phyloP scores from a whole-genome alignment of 2,888 invertebrate species.

The Tetranychus truncatus region DNA sequence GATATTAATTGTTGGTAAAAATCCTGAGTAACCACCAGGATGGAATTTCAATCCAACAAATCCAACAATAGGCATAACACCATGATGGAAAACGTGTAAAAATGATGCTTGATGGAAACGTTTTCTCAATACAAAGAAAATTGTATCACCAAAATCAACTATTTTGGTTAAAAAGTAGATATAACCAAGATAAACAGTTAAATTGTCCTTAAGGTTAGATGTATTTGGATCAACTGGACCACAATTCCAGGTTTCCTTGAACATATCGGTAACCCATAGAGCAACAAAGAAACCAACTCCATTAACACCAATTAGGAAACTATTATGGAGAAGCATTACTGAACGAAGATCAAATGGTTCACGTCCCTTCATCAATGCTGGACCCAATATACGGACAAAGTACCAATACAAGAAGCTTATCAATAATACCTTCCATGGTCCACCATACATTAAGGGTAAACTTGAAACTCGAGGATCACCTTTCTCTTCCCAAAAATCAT shows the following conservation, averaged over 20 bases:
- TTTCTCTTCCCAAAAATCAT: slow-evolving; percentile 18
- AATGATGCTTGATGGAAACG: slow-evolving; percentile 15
- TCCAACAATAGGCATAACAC: slow-evolving; percentile 15
- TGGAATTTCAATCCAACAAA: slow-evolving; percentile 12
- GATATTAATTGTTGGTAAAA: slow-evolving; percentile 17
- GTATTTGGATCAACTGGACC: background rate
- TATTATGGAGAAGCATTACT: slow-evolving; percentile 17
- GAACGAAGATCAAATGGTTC: slow-evolving; percentile 15
- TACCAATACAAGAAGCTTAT: slow-evolving; percentile 13
- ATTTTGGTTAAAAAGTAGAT: slow-evolving; percentile 21
- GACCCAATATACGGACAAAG: slow-evolving; percentile 17
- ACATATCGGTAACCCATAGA: slow-evolving; percentile 9
- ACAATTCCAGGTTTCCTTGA: slow-evolving; percentile 5
- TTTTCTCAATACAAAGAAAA: slow-evolving; percentile 21
- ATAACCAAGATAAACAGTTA: slow-evolving; percentile 16
- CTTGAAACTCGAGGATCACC: slow-evolving; percentile 17
- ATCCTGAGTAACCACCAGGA: slow-evolving; percentile 11
- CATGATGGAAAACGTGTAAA: slow-evolving; percentile 20
- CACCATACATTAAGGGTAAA: slow-evolving; percentile 18
- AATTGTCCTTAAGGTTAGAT: background rate
- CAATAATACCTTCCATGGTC: slow-evolving; percentile 19
- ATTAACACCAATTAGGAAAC: slow-evolving; percentile 16
- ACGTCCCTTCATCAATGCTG: slow-evolving; percentile 19
- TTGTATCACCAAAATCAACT: slow-evolving; percentile 19
- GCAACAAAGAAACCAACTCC: slow-evolving; percentile 14